A percentile compares a stretch with the other conserved stretches of the same genome.
Conservation (phyloP, 2,113 vertebrate genomes). For the Pedetes capensis region DNA sequence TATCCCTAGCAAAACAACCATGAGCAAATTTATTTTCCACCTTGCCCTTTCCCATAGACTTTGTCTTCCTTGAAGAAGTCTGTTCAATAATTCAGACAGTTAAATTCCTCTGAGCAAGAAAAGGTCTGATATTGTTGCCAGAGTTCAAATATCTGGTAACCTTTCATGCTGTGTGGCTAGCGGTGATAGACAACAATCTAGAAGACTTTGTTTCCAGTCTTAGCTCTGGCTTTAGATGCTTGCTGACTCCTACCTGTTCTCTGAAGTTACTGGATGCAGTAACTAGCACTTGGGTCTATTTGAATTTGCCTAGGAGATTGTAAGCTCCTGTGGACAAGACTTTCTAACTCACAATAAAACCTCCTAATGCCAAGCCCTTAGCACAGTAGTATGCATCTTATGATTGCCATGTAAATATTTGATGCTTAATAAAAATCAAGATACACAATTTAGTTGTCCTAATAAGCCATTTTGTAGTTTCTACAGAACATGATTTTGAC, state of each 20-base stretch:
- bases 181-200: background rate
- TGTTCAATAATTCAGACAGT: slow-evolving; percentile 63
- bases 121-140: slow-evolving; percentile 47
- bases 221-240: background rate
- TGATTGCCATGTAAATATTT: slow-evolving; percentile 23
- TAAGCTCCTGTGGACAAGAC: background rate
- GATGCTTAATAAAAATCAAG: slow-evolving; percentile 34
- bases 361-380: background rate
- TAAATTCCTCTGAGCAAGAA: slow-evolving; percentile 46
- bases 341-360: background rate
- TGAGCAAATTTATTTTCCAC: slow-evolving; percentile 23
- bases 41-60: slow-evolving; percentile 30
- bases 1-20: background rate
- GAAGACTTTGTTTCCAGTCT: background rate
- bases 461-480: background rate
- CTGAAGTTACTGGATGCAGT: background rate
- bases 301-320: background rate
- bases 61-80: slow-evolving; percentile 48
- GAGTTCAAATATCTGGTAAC: slow-evolving; percentile 53
- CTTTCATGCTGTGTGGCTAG: background rate
- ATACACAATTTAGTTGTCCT: background rate
- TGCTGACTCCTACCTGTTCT: background rate
- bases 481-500: slow-evolving; percentile 17
- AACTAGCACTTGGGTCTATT: background rate
- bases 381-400: background rate